Evolutionary conservation across 2,888 invertebrate genomes (phyloP).

Genomic region (Phalera bucephala): DNA sequence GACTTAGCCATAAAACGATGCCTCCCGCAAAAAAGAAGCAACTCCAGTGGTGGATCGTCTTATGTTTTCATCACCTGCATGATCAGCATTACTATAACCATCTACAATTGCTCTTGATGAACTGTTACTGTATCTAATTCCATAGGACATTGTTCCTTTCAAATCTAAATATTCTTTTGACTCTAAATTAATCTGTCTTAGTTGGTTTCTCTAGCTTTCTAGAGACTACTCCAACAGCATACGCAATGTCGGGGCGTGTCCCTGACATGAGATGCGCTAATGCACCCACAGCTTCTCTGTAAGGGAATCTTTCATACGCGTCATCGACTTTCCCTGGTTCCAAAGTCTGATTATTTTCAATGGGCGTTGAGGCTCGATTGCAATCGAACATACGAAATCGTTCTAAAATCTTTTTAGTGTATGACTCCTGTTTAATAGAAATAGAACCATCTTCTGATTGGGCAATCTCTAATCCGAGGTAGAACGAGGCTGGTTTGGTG

Average conservation of each 20-base stretch:
- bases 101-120: neutral
- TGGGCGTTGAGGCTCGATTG: neutral
- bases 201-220: neutral
- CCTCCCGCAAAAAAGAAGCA: neutral
- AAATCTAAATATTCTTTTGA: neutral
- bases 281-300: neutral
- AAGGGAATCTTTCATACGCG: neutral
- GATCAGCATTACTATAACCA: neutral
- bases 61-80: neutral
- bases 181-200: neutral
- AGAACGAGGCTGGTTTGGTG: neutral
- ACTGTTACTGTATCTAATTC: neutral
- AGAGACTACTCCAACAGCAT: too few species aligned
- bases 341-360: neutral
- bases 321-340: too few species aligned
- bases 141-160: neutral
- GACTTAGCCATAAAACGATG: neutral
- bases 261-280: neutral
- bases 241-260: neutral
- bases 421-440: neutral
- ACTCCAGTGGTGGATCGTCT: neutral
- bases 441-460: neutral
- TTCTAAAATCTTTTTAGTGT: neutral
- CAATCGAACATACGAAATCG: neutral
- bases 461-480: neutral